A percentile compares a stretch with the other conserved stretches of the same genome.
These are phyloP conservation scores for Coptodon rendalli DNA, from an alignment of 2,113 vertebrate species.

Conservation along the genomic window DNA sequence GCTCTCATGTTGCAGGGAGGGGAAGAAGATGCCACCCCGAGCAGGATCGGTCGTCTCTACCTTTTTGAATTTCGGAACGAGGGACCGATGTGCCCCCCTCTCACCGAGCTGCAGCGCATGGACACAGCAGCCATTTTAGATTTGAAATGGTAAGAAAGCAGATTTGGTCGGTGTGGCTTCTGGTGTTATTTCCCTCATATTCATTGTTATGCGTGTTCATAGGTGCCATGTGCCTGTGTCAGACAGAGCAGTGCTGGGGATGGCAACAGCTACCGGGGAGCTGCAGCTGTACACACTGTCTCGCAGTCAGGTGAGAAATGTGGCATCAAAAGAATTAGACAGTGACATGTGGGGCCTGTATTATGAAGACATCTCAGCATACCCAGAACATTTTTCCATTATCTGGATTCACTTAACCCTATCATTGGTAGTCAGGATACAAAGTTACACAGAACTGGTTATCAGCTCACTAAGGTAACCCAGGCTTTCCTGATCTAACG, in stretches of 20 bases:
- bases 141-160: slow-evolving; percentile 82
- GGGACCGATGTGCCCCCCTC: slow-evolving; percentile 52
- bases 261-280: slow-evolving; percentile 79
- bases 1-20: slow-evolving; percentile 44
- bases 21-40: slow-evolving; percentile 50
- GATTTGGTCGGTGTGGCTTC: not conserved
- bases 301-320: slow-evolving; percentile 75
- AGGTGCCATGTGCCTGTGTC: slow-evolving; percentile 86
- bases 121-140: slow-evolving; percentile 85
- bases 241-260: slow-evolving; percentile 73
- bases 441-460: not conserved
- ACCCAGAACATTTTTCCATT: not conserved
- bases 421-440: not conserved
- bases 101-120: slow-evolving; percentile 80
- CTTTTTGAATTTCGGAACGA: slow-evolving; percentile 78
- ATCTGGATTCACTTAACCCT: not conserved
- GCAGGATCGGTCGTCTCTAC: slow-evolving; percentile 82
- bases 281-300: slow-evolving; percentile 76
- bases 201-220: not conserved
- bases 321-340: not conserved
- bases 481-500: not conserved
- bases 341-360: not conserved
- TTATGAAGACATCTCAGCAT: not conserved
- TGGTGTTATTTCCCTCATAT: not conserved
- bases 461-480: not conserved